phyloP scores from a whole-genome alignment of 2,797 vertebrate species.

The Oryzias dopingdopingensis region DNA sequence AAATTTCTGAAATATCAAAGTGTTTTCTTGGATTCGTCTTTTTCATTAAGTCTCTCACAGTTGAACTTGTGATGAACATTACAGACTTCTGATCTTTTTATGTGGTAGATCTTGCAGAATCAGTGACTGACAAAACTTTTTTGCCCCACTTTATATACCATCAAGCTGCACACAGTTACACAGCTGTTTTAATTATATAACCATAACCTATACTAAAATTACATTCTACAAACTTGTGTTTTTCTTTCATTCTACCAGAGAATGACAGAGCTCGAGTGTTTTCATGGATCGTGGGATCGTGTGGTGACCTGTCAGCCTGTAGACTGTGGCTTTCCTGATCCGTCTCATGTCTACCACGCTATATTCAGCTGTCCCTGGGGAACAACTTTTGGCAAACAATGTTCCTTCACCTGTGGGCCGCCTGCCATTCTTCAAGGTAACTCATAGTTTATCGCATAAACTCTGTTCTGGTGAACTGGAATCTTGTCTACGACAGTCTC shows the following conservation, averaged over 20 bases:
- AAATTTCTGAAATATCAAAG: too few relatives aligned
- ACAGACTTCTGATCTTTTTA: too few relatives aligned
- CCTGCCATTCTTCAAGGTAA: constrained; percentile 94
- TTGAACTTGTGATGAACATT: too few relatives aligned
- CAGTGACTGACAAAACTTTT: too few relatives aligned
- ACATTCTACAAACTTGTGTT: constrained; percentile 3
- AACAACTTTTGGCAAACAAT: constrained; percentile 85
- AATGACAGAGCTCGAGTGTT: constrained; percentile 81
- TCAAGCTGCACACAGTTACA: too few relatives aligned
- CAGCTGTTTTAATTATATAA: too few relatives aligned
- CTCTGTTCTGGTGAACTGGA: neutral
- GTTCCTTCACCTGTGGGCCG: constrained; percentile 86
- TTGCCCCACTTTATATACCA: too few relatives aligned
- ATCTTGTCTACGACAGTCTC: neutral
- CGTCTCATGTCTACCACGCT: constrained; percentile 86
- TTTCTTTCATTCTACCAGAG: constrained; percentile 59
- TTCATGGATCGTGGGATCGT: constrained; percentile 84
- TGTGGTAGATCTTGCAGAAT: too few relatives aligned
- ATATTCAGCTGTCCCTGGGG: constrained; percentile 87
- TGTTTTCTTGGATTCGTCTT: too few relatives aligned
- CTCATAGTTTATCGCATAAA: neutral
- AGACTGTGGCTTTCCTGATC: constrained; percentile 85
- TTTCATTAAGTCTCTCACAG: too few relatives aligned
- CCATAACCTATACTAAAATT: neutral
- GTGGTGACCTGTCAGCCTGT: constrained; percentile 82